These are phyloP conservation scores for Mythimna loreyi DNA, from an alignment of 2,888 invertebrate genomes.

Conservation along the genomic window DNA sequence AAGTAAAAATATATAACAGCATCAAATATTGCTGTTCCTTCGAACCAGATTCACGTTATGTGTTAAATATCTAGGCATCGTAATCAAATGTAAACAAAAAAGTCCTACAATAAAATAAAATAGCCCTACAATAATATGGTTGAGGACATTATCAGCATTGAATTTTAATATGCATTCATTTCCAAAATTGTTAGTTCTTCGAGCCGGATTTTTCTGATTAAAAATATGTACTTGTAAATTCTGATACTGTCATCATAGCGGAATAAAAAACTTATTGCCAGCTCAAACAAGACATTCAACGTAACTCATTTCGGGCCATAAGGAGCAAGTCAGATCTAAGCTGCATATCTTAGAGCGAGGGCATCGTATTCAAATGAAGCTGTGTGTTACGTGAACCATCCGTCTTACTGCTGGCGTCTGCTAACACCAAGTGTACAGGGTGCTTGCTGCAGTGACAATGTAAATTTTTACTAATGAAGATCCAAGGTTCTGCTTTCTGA, in stretches of 20 bases:
- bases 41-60: neutral
- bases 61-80: too few relatives aligned
- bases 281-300: neutral
- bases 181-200: neutral
- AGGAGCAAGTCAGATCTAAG: constrained; percentile 46
- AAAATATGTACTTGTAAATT: neutral
- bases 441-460: constrained; percentile 50
- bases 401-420: constrained; percentile 80
- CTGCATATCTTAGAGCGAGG: constrained; percentile 41
- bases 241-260: neutral
- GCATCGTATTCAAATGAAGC: constrained; percentile 78
- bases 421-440: constrained; percentile 74
- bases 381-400: constrained; percentile 81
- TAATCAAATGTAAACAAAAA: too few relatives aligned
- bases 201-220: too few relatives aligned
- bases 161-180: neutral
- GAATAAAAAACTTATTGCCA: neutral
- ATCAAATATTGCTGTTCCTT: neutral
- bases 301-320: constrained; percentile 38
- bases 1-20: too few relatives aligned
- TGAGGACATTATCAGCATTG: neutral
- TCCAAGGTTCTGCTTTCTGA: too few relatives aligned
- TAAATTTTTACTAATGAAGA: neutral
- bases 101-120: too few relatives aligned
- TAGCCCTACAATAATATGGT: too few relatives aligned